Evolutionary conservation across 2,797 vertebrate genomes (phyloP).

Genomic region (Pteropus rufus): DNA sequence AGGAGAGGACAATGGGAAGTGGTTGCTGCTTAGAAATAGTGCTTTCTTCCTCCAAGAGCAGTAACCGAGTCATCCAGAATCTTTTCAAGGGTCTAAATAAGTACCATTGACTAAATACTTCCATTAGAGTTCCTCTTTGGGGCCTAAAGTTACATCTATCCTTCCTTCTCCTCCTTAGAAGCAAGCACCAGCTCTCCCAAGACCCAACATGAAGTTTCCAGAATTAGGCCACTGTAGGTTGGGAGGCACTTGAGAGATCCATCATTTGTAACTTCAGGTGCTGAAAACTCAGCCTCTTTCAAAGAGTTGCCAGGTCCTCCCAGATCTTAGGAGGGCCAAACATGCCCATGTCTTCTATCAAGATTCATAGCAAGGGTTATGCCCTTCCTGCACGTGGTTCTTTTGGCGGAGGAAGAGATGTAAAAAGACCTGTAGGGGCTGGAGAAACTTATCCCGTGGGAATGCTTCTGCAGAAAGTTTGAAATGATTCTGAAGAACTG

Average conservation of each 20-base stretch:
- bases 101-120: not conserved
- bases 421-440: not conserved
- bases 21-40: not conserved
- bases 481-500: constrained; percentile 67
- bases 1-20: not conserved
- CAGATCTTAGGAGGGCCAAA: not conserved
- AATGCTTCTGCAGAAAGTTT: constrained; percentile 66
- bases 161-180: not conserved
- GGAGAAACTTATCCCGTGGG: constrained; percentile 60
- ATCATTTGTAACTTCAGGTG: constrained; percentile 16
- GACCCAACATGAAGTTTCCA: not conserved
- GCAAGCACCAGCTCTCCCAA: not conserved
- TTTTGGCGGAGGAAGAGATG: not conserved
- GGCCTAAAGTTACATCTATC: not conserved
- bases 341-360: not conserved
- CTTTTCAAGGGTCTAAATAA: not conserved
- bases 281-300: constrained; percentile 58
- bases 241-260: not conserved
- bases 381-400: not conserved
- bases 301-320: not conserved
- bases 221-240: not conserved
- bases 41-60: not conserved
- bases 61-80: not conserved
- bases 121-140: not conserved
- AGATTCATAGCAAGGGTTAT: not conserved